Base-by-base conservation (phyloP, 2,888 invertebrate species). In the Hemistola chrysoprasaria region DNA sequence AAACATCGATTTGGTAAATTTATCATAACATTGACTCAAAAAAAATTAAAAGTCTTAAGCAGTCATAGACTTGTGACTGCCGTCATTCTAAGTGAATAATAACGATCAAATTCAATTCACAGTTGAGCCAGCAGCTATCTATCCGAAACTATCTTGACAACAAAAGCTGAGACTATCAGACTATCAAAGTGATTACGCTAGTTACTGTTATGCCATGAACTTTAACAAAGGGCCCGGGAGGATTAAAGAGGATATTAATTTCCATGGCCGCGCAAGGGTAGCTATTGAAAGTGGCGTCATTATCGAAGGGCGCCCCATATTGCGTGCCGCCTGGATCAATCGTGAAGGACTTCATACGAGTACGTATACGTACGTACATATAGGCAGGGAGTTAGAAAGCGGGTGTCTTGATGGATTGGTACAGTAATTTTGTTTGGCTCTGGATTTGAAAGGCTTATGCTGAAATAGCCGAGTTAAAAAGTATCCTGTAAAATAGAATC, bases 211-310 rank as follows among this genome's bases (percentile, higher is more conserved):
- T 37, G 43, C 39, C 45, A 40, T 50, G 49, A 47, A 53, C 45
- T 53, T 50, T 46, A 39, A 53, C 53, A 53, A 53, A 47, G 43
- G 40, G 51, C 40, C 40, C 47, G 41, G 29, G 41, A 50, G 51
- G 54, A 51, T 51, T 51, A 51, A 47, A 42, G 45, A 41, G 51
- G 47, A 44, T 50, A 54, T 54, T 51, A 51, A 54, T 50, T 53
- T 51, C 41, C 45, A 40, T 37, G 33, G 40, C 30, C 21, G 20
- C 29, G 37, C 33, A 38, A 37, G 37, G 46, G 22, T 23, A 22
- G 39, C 23, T 22, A 27, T 22, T 28, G 27, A 22, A 28, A 24
- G 33, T 32, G 33, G 29, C 38, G 38, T 33, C 33, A 43, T 43
- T 43, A 43, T 43, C 38, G 33, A 43, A 10, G 25, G 24, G 25